Conservation (phyloP, 2,888 invertebrate species). For the Spicauda simplicius region DNA sequence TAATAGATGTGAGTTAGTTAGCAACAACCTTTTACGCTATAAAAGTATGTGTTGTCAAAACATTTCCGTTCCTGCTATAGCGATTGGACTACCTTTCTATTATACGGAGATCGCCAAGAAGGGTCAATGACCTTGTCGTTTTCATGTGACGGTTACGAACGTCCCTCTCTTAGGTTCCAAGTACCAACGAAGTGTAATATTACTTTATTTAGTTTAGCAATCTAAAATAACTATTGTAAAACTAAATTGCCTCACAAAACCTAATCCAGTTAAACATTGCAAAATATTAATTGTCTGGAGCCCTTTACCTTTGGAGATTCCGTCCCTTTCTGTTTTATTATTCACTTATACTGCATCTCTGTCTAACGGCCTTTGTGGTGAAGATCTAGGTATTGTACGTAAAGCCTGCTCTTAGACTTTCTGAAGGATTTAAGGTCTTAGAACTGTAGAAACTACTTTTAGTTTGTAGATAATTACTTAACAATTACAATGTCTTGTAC, state of each 20-base stretch:
- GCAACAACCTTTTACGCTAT: no score
- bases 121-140: no score
- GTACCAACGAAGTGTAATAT: no score
- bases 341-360: neutral
- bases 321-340: neutral
- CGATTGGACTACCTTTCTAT: no score
- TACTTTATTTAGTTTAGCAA: neutral
- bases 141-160: no score
- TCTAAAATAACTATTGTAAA: neutral
- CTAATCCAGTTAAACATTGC: neutral
- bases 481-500: no score
- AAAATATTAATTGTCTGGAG: neutral
- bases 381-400: constrained; percentile 1
- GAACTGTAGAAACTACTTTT: neutral
- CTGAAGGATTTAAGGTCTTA: neutral
- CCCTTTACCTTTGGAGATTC: neutral
- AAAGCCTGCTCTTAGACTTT: neutral
- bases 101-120: no score
- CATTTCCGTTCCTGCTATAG: no score
- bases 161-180: no score
- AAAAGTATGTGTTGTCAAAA: no score
- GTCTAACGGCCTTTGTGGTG: neutral
- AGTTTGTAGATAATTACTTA: no score
- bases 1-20: no score
- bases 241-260: neutral